These are phyloP conservation scores for Cottus gobio DNA, from an alignment of 2,113 vertebrate species.

Conservation along the genomic window DNA sequence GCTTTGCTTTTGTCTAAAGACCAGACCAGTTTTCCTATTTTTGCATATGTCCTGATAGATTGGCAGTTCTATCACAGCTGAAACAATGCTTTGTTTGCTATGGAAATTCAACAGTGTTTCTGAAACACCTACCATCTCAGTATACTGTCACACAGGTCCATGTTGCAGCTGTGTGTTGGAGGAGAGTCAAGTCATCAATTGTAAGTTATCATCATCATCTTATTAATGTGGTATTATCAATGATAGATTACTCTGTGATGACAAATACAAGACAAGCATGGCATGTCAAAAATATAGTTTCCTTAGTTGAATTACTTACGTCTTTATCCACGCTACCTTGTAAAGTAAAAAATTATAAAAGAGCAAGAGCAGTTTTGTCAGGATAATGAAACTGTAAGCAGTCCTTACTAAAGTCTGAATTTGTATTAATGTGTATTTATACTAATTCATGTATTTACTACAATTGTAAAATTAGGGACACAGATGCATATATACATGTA, in stretches of 20 bases:
- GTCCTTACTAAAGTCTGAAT: not conserved
- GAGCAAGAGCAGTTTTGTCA: not conserved
- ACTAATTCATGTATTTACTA: not conserved
- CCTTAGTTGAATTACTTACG: not conserved
- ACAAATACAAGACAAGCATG: not conserved
- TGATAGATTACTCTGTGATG: not conserved
- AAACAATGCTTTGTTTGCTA: conserved; percentile 58
- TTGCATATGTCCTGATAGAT: conserved; percentile 65
- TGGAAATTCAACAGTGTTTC: conserved; percentile 59
- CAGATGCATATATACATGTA: not conserved
- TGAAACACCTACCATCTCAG: conserved; percentile 5
- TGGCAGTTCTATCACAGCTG: conserved; percentile 12
- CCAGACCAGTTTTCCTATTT: conserved; percentile 42
- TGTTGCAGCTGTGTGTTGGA: not conserved
- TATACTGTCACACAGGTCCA: not conserved
- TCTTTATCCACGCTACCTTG: not conserved
- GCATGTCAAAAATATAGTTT: not conserved
- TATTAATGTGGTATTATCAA: not conserved
- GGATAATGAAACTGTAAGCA: not conserved
- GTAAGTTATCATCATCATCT: conserved; percentile 46
- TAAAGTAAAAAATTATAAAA: not conserved
- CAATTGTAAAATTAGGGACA: not conserved
- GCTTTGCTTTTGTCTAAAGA: conserved; percentile 24
- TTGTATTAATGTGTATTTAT: not conserved
- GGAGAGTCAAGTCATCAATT: conserved; percentile 26